Percentiles rank a stretch among this genome's conserved stretches.
These are phyloP conservation scores for Papilio polytes DNA, from an alignment of 1,140 invertebrate genomes.

Conservation along the genomic window DNA sequence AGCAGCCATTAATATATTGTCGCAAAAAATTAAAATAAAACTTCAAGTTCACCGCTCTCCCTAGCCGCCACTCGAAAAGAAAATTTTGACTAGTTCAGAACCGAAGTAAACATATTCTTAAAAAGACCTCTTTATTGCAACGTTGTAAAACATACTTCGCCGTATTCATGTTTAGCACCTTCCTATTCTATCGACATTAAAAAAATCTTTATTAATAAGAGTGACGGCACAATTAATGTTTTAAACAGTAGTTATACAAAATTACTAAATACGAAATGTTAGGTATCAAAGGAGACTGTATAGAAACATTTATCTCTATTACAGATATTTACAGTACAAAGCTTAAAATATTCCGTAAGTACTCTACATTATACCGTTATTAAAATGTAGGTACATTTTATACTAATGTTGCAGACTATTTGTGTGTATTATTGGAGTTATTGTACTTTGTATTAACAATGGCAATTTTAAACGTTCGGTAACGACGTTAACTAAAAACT, in stretches of 20 bases:
- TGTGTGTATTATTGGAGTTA: conserved; percentile 17
- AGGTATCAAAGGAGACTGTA: conserved; percentile 78
- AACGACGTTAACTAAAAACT: conserved; percentile 14
- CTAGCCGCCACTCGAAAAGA: conserved; percentile 67
- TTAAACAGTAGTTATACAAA: conserved; percentile 72
- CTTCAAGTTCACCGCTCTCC: conserved; percentile 50
- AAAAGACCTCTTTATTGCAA: conserved; percentile 45
- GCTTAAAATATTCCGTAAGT: conserved; percentile 72
- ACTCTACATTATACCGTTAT: conserved; percentile 65
- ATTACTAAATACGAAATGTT: conserved; percentile 72
- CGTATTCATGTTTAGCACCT: conserved; percentile 67
- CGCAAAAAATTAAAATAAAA: conserved; percentile 55
- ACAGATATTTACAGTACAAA: conserved; percentile 76
- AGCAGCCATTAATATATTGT: conserved; percentile 69
- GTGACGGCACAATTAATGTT: conserved; percentile 52
- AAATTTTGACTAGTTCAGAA: conserved; percentile 79
- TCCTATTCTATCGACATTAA: conserved; percentile 56
- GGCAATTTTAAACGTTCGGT: conserved; percentile 13
- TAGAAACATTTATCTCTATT: conserved; percentile 77
- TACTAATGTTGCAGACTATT: background rate
- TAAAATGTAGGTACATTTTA: conserved; percentile 16
- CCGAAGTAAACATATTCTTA: conserved; percentile 54
- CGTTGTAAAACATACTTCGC: conserved; percentile 47
- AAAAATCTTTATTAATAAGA: conserved; percentile 43
- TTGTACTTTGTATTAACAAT: conserved; percentile 23